Evolutionary conservation across 2,888 invertebrate genomes (phyloP).

Genomic region (Orgyia antiqua): DNA sequence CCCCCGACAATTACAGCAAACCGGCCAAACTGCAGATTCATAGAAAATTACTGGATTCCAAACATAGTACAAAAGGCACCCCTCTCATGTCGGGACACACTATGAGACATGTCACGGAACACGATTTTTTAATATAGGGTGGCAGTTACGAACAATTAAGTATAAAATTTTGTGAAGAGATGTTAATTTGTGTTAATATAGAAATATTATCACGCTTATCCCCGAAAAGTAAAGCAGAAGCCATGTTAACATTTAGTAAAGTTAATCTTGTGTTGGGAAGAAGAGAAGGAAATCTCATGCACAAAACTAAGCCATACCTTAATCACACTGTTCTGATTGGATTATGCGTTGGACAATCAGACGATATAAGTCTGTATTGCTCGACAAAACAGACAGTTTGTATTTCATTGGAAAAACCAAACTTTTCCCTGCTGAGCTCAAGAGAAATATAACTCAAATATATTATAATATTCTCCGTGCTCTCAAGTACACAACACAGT

Average conservation of each 20-base stretch:
- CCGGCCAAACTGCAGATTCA: conserved; percentile 65
- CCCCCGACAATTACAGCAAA: conserved; percentile 57
- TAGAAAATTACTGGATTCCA: conserved; percentile 71
- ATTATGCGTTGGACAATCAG: too few species aligned
- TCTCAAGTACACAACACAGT: conserved; percentile 36
- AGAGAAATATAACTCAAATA: conserved; percentile 19
- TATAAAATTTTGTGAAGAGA: conserved; percentile 9
- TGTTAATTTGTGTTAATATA: conserved; percentile 7
- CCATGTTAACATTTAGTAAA: too few species aligned
- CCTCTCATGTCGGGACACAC: conserved; percentile 43
- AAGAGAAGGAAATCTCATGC: too few species aligned
- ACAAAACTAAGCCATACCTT: too few species aligned
- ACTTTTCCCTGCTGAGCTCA: too few species aligned
- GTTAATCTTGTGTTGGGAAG: too few species aligned
- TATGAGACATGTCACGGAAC: conserved; percentile 58
- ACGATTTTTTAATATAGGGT: conserved; percentile 65
- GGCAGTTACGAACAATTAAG: conserved; percentile 52
- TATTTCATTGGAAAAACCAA: too few species aligned
- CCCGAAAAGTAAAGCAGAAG: too few species aligned
- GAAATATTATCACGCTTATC: too few species aligned
- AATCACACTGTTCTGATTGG: too few species aligned
- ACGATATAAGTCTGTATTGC: too few species aligned
- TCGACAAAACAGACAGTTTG: too few species aligned
- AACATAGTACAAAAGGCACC: conserved; percentile 59
- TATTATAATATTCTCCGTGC: conserved; percentile 28